A percentile compares a stretch with the other conserved stretches of the same genome.
These are phyloP conservation scores for Congeria kusceri DNA, from an alignment of 2,888 invertebrate species.

Conservation along the genomic window DNA sequence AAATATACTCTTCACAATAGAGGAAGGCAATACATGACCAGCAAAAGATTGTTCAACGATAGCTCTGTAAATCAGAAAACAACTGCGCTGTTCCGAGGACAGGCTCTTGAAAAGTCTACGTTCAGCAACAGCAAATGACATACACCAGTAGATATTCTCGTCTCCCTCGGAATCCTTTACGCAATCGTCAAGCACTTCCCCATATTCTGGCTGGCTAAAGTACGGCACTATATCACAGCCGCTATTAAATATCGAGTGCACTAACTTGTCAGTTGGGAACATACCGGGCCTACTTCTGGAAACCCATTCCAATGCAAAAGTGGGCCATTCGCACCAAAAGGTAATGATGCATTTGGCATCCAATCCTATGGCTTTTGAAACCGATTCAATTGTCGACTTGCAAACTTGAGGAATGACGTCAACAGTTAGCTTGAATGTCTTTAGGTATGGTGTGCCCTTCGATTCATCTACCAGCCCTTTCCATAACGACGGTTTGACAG, in stretches of 20 bases:
- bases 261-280: not conserved
- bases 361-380: too few relatives aligned
- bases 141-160: not conserved
- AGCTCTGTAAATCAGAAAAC: constrained; percentile 12
- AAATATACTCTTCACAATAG: constrained; percentile 34
- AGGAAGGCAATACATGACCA: not conserved
- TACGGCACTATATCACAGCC: constrained; percentile 28
- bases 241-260: not conserved
- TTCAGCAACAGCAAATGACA: constrained; percentile 26
- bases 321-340: constrained; percentile 19
- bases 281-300: not conserved
- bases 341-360: not conserved
- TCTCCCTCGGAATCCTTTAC: not conserved
- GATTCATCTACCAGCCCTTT: too few relatives aligned
- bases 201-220: not conserved
- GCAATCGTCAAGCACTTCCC: not conserved
- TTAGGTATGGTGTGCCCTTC: too few relatives aligned
- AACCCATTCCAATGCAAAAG: constrained; percentile 11
- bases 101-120: not conserved
- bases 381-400: not conserved
- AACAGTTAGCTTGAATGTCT: too few relatives aligned
- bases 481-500: too few relatives aligned
- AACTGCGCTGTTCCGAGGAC: constrained; percentile 1
- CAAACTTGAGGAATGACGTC: too few relatives aligned
- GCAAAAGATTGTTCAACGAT: not conserved